Evolutionary conservation across 2,797 vertebrate genomes (phyloP), one percentile per base, ranked within the genome.

Genomic region (Siniperca obscura): DNA sequence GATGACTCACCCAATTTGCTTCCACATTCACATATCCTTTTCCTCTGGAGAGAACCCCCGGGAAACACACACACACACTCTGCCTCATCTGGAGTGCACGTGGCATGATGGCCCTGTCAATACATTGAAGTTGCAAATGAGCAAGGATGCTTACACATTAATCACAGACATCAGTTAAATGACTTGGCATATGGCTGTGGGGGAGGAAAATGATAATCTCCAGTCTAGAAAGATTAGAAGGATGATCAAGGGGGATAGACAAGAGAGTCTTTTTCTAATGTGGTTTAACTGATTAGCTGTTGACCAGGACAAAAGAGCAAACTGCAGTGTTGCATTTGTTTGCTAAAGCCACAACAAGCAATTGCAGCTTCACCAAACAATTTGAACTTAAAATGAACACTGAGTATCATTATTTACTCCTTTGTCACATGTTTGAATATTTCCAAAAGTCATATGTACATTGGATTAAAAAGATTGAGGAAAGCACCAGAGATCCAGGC

Each of bases 21-120:
- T 83, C 77, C 72, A 34, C 27, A 0, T 80, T 70, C 76, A n/a
- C 68, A n/a, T 21, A 80, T 87, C 85, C 82, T 76, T 46, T 80
- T 50, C 79, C 87, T 83, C 64, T 27, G 25, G 70, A 3, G 66
- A 55, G 75, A 46, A 64, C 81, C 57, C 82, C 50, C 0, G 30
- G 83, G 74, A 87, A 14, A 14, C 17, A 21, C 40, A 71, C 17
- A 21, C 40, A 71, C 76, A 52, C 76, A 50, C 14, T 34, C 7
- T 79, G 87, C 74, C 89, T 89, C 91, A 89, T 90, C 90, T 93
- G 92, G 90, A 75, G 60, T 11, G 27, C 87, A 84, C 81, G n/a
- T 78, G 86, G 21, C 27, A 0, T 87, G 81, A 88, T 74, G 76
- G 55, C 13, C 61, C 66, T 38, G 85, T 92, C 91, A 86, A 87